Base-by-base conservation (phyloP, 1,140 invertebrate species). In the Diabrotica virgifera region DNA sequence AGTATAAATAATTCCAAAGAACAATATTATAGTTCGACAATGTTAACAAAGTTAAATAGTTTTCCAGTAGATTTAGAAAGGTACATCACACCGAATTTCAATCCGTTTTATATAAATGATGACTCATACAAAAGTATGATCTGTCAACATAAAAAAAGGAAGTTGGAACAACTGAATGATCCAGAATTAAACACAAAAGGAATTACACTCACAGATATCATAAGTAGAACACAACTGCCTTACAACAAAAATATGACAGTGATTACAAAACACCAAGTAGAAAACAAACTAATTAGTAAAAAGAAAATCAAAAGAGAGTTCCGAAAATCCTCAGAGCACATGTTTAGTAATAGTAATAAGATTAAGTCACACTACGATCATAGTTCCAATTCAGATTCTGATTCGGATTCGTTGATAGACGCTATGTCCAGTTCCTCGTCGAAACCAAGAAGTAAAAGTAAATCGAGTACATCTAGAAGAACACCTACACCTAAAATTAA, bases 91-190 rank as follows among this genome's bases (percentile, higher is more conserved):
- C 70, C 77, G 50, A 70, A 72, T 61, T 70, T 81, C 59, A 83
- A 83, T 70, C 83, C 84, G 7, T 80, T 69, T 77, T 80, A 53
- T 72, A 79, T 72, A 64, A 86, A 83, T 3, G 90, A 92, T 58
- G 87, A 89, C n/a, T 82, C 83, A 36, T 91, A 91, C 70, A 82
- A 82, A 60, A 79, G 84, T 51, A 85, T 92, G 81, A 72, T 93
- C 35, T 78, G 82, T 5, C 81, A 83, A 38, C 90, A 92, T 73
- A 87, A 86, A 68, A 83, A 83, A 65, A 77, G 85, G 70, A 83
- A 86, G 80, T 70, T 84, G 9, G 81, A 84, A 60, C 84, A 86
- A 55, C 54, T 52, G 35, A 59, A 71, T 62, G 67, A 72, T 69
- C 65, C 64, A 13, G 73, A 75, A 65, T 70, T 72, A 59, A 72